Evolutionary conservation across 2,797 vertebrate genomes (phyloP).

Genomic region (Chromobotia macracanthus): DNA sequence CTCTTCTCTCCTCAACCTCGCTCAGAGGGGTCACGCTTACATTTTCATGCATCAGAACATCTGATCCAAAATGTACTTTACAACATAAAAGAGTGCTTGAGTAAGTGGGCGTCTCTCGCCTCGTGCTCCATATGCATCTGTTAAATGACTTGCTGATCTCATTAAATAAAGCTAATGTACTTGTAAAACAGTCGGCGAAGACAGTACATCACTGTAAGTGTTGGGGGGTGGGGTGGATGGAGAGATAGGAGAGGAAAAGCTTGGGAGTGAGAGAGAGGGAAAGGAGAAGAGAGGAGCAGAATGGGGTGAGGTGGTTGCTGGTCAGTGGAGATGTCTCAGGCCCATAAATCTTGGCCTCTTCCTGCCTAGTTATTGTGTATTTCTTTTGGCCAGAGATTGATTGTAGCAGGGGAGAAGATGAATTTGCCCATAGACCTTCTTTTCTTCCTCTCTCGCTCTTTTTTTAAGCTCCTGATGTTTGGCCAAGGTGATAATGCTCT

Average conservation of each 20-base stretch:
- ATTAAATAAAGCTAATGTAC: slow-evolving; percentile 99
- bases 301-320: slow-evolving; percentile 91
- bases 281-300: slow-evolving; percentile 58
- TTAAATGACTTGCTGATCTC: slow-evolving; percentile 94
- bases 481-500: slow-evolving; percentile 90
- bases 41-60: slow-evolving; percentile 59
- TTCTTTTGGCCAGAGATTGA: slow-evolving; percentile 99
- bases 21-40: slow-evolving; percentile 51
- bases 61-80: slow-evolving; percentile 59
- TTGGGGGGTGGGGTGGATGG: slow-evolving; percentile 76
- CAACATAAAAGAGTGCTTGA: slow-evolving; percentile 53
- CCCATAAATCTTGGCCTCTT: slow-evolving; percentile 98
- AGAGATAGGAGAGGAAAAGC: slow-evolving; percentile 40
- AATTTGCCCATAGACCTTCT: slow-evolving; percentile 91
- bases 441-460: slow-evolving; percentile 75
- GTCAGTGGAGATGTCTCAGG: slow-evolving; percentile 95
- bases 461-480: slow-evolving; percentile 83
- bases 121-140: slow-evolving; percentile 89
- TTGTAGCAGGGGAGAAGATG: slow-evolving; percentile 94
- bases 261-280: slow-evolving; percentile 31
- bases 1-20: slow-evolving; percentile 46
- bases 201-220: slow-evolving; percentile 95
- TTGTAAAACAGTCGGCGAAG: slow-evolving; percentile 98
- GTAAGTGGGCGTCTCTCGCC: slow-evolving; percentile 65
- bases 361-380: slow-evolving; percentile 99